Base-by-base conservation (phyloP, 2,888 invertebrate genomes). In the Pinctada fucata region DNA sequence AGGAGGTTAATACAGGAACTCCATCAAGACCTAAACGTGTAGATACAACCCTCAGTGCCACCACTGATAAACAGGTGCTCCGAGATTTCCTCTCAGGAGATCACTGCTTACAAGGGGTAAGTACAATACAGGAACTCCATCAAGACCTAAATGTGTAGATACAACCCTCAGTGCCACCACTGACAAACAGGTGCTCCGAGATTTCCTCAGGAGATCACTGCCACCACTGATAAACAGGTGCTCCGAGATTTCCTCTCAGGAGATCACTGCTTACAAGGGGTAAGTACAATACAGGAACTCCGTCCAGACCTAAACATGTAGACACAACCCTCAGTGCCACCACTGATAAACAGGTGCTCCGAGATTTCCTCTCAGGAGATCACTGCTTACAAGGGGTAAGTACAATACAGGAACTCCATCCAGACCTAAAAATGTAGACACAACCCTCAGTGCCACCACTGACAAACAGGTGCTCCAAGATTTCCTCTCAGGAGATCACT, bases 181-280 rank as follows among this genome's bases (percentile, higher is more conserved):
- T 51, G 90, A 90, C 77, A 89, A 90, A 75, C 89, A 95, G 67
- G 95, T 97, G 0, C 95, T 97, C 0, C 94, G 95, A 81, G 96
- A 95, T 67, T 97, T 98, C 90, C 1, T 95, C 95, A 83, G 97
- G 97, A 49, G 96, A 96, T n/a, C n/a, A n/a, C n/a, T n/a, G n/a
- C n/a, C n/a, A n/a, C n/a, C n/a, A 88, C 89, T 51, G 90, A 90
- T 76, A 89, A 90, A 75, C 89, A 95, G 67, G 95, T 97, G 0
- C 95, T 97, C 0, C 94, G 95, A 81, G 96, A 95, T 67, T 97
- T 98, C 90, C 93, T 98, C 1, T 95, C 95, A 83, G 97, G 97
- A 49, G 96, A 96, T 85, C 95, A 96, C 89, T 98, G 98, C 90
- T 93, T 98, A 3, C 95, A 95, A 89, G 98, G 98, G 88, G 97